phyloP scores from a whole-genome alignment of 2,797 vertebrate species.

The Diceros bicornis region DNA sequence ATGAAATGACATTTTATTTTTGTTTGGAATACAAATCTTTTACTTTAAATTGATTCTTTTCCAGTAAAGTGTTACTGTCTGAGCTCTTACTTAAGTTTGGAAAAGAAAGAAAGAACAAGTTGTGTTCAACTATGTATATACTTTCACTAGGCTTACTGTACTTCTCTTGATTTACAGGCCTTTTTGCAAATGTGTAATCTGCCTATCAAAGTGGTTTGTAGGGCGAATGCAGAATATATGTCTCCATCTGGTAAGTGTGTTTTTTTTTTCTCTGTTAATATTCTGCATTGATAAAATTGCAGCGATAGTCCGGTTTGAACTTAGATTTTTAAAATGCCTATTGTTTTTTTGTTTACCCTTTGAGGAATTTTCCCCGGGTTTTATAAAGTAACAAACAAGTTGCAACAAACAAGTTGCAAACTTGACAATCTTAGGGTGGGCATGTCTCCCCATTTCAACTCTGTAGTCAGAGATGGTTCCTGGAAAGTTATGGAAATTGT shows the following conservation, averaged over 20 bases:
- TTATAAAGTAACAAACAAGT: conserved; percentile 62
- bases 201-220: conserved; percentile 93
- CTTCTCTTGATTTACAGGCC: conserved; percentile 91
- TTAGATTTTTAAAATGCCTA: conserved; percentile 31
- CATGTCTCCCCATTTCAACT: conserved; percentile 1
- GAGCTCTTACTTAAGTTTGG: conserved; percentile 29
- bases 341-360: background rate
- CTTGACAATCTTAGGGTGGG: background rate
- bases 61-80: conserved; percentile 19
- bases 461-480: conserved; percentile 32
- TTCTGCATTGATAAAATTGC: conserved; percentile 34
- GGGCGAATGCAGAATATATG: conserved; percentile 93
- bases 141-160: conserved; percentile 75
- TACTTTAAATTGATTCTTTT: conserved; percentile 56
- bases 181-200: conserved; percentile 96
- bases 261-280: conserved; percentile 60
- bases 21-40: conserved; percentile 83
- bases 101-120: conserved; percentile 59
- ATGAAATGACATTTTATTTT: conserved; percentile 62
- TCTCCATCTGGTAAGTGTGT: conserved; percentile 96
- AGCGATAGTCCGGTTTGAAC: background rate
- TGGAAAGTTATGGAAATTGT: conserved; percentile 38
- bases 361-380: conserved; percentile 10
- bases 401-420: too few species aligned
- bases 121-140: background rate